A percentile compares a stretch with the other conserved stretches of the same genome.
These are phyloP conservation scores for Laticauda laticaudata DNA, from an alignment of 2,113 vertebrate genomes.

Conservation along the genomic window DNA sequence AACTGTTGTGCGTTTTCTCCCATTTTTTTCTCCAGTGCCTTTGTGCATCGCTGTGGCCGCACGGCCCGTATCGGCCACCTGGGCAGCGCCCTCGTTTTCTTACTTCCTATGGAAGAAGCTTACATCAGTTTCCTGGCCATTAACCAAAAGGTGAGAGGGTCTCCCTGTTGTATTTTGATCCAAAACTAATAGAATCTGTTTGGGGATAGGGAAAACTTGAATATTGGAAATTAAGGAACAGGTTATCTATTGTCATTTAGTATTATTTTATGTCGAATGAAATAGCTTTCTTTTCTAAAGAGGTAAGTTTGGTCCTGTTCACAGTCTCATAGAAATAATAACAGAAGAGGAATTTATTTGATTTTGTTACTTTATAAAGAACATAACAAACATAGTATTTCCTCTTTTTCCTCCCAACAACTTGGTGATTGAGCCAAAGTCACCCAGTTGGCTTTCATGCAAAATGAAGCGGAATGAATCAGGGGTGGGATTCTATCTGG, in stretches of 20 bases:
- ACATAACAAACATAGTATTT: no score
- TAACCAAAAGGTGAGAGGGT: conserved; percentile 87
- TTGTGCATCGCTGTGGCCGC: conserved; percentile 94
- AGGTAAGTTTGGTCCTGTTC: not conserved
- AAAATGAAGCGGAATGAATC: no score
- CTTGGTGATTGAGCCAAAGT: no score
- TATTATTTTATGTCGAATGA: not conserved
- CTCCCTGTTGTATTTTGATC: not conserved
- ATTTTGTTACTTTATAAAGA: no score
- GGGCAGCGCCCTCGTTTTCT: conserved; percentile 87
- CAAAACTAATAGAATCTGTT: not conserved
- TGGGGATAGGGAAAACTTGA: not conserved
- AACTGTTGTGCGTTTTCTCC: fast-evolving
- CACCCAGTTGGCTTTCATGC: no score
- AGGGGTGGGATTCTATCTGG: no score
- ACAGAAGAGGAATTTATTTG: no score
- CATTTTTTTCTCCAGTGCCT: conserved; percentile 75
- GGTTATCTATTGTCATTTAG: not conserved
- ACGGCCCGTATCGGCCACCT: conserved; percentile 88
- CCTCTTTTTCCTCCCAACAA: no score
- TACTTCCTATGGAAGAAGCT: conserved; percentile 94
- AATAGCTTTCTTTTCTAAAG: not conserved
- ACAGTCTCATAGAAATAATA: not conserved
- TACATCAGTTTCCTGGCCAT: conserved; percentile 90
- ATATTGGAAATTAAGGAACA: not conserved